These are phyloP conservation scores for Cheilosia pagana DNA, from an alignment of 2,888 invertebrate genomes.

Conservation along the genomic window DNA sequence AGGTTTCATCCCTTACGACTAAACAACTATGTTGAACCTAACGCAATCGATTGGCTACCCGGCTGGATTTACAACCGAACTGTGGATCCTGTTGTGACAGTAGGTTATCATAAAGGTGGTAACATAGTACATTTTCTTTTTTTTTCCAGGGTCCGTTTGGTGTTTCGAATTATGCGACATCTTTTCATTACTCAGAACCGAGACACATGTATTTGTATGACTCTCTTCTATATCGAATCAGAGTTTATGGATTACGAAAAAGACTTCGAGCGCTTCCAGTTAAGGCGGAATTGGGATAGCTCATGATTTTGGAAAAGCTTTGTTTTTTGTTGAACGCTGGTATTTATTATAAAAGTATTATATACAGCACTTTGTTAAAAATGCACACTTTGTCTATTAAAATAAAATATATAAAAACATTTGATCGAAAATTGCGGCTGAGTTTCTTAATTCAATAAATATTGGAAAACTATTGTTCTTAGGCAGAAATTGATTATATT, in stretches of 20 bases:
- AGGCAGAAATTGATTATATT: too few relatives aligned
- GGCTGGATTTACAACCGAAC: constrained; percentile 59
- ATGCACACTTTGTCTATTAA: neutral
- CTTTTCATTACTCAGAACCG: constrained; percentile 95
- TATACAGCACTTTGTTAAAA: neutral
- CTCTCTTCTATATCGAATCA: constrained; percentile 95
- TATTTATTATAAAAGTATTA: neutral
- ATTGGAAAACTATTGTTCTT: too few relatives aligned
- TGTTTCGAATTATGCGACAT: constrained; percentile 95
- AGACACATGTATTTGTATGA: constrained; percentile 97
- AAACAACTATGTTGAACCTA: constrained; percentile 94
- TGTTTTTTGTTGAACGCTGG: neutral
- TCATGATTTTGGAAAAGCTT: neutral
- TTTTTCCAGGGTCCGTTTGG: constrained; percentile 90
- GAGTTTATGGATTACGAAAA: constrained; percentile 87
- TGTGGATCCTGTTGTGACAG: constrained; percentile 55
- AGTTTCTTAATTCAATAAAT: too few relatives aligned
- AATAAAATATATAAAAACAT: neutral
- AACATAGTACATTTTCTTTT: neutral
- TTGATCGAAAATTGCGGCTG: neutral
- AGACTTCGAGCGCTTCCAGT: constrained; percentile 75
- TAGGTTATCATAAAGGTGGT: constrained; percentile 2
- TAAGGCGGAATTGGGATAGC: constrained; percentile 38
- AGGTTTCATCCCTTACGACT: constrained; percentile 97
- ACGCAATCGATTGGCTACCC: constrained; percentile 77